Conservation (phyloP, 1,140 invertebrate genomes). For the Macrobrachium rosenbergii region DNA sequence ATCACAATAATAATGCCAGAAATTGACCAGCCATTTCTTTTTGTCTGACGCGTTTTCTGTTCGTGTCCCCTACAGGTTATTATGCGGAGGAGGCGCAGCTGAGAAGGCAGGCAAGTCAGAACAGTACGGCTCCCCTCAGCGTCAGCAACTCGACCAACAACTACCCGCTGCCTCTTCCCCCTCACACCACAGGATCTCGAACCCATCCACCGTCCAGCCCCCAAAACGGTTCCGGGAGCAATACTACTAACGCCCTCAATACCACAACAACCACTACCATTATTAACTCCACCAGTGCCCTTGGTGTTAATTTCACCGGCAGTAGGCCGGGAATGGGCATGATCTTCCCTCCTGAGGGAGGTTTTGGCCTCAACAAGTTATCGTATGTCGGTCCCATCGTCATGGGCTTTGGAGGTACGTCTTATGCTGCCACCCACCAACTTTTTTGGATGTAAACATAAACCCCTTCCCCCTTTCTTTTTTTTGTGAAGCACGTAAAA, state of each 20-base stretch:
- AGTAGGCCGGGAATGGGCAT: slow-evolving; percentile 27
- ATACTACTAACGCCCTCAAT: neutral
- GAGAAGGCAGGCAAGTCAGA: slow-evolving; percentile 21
- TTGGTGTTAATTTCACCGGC: slow-evolving; percentile 32
- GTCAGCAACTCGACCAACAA: neutral
- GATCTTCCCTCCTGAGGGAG: slow-evolving; percentile 45
- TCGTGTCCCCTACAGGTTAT: slow-evolving; percentile 80
- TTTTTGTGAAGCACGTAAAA: too few relatives aligned
- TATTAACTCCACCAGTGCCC: slow-evolving; percentile 1
- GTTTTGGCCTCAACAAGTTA: slow-evolving; percentile 86
- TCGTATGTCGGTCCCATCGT: slow-evolving; percentile 93
- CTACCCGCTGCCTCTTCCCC: neutral
- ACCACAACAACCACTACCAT: slow-evolving; percentile 24
- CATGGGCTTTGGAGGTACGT: slow-evolving; percentile 90
- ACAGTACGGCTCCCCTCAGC: neutral
- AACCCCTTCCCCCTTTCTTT: too few relatives aligned
- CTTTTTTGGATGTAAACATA: too few relatives aligned
- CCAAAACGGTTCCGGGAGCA: neutral
- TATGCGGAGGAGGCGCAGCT: slow-evolving; percentile 77
- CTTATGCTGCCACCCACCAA: too few relatives aligned
- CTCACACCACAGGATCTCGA: neutral
- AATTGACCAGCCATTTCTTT: neutral
- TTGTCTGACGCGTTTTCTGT: slow-evolving; percentile 80
- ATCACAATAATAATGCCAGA: too few relatives aligned
- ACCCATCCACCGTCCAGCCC: too few relatives aligned